phyloP scores from a whole-genome alignment of 2,797 vertebrate genomes.

The Danio tinwini region DNA sequence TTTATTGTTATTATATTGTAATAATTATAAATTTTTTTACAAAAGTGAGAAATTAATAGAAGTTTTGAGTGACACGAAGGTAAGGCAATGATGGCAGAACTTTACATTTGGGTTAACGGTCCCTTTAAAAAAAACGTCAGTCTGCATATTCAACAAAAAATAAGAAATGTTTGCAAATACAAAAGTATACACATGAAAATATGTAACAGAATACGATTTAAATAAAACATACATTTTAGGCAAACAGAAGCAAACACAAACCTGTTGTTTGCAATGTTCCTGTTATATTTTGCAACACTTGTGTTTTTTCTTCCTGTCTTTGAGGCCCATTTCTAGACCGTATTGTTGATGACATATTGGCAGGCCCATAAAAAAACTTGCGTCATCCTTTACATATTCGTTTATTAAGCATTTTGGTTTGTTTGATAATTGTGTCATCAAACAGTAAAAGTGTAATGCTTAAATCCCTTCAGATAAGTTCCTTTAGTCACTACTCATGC shows the following conservation, averaged over 20 bases:
- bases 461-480: neutral
- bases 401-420: neutral
- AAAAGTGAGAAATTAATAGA: neutral
- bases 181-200: neutral
- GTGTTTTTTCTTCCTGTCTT: conserved; percentile 23
- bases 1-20: no score
- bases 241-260: conserved; percentile 13
- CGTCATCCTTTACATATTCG: neutral
- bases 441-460: neutral
- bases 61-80: neutral
- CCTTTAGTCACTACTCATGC: conserved; percentile 85
- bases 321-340: conserved; percentile 73
- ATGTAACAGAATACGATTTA: neutral
- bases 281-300: neutral
- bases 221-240: neutral
- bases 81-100: neutral
- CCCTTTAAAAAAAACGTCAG: conserved; percentile 1
- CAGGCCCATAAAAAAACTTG: neutral
- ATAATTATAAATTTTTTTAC: no score
- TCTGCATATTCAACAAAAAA: neutral
- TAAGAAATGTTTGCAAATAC: conserved; percentile 10
- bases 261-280: conserved; percentile 29
- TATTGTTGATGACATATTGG: conserved; percentile 80
- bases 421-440: neutral
- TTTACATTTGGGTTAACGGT: neutral